A percentile compares a stretch with the other conserved stretches of the same genome.
These are phyloP conservation scores for Cheirogaleus medius DNA, from an alignment of 2,113 vertebrate genomes.

Conservation along the genomic window DNA sequence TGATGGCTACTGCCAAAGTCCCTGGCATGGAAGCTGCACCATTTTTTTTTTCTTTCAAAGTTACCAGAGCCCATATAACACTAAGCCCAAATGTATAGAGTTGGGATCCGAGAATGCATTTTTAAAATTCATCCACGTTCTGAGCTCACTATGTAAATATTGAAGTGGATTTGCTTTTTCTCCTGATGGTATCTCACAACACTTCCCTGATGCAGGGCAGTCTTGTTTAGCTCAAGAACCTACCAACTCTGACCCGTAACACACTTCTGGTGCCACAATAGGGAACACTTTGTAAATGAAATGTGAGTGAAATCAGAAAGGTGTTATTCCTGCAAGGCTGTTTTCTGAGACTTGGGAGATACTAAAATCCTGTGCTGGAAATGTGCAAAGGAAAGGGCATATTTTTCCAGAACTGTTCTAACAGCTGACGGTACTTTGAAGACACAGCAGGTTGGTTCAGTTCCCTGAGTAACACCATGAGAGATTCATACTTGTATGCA, in stretches of 20 bases:
- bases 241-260: background rate
- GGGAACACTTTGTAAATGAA: background rate
- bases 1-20: background rate
- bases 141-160: background rate
- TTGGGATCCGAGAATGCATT: background rate
- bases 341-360: background rate
- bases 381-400: background rate
- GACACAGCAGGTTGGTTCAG: background rate
- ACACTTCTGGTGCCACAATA: accelerated
- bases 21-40: background rate
- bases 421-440: background rate
- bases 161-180: background rate
- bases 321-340: background rate
- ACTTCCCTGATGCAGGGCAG: background rate
- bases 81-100: too few species aligned
- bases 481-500: background rate
- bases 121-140: background rate
- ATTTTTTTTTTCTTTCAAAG: background rate
- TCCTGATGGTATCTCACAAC: background rate
- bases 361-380: background rate
- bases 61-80: background rate
- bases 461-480: background rate
- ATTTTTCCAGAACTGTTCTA: background rate
- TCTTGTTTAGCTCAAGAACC: background rate
- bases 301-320: background rate